Base-by-base conservation (phyloP, 2,113 vertebrate species). In the Macheiramphus alcinus region DNA sequence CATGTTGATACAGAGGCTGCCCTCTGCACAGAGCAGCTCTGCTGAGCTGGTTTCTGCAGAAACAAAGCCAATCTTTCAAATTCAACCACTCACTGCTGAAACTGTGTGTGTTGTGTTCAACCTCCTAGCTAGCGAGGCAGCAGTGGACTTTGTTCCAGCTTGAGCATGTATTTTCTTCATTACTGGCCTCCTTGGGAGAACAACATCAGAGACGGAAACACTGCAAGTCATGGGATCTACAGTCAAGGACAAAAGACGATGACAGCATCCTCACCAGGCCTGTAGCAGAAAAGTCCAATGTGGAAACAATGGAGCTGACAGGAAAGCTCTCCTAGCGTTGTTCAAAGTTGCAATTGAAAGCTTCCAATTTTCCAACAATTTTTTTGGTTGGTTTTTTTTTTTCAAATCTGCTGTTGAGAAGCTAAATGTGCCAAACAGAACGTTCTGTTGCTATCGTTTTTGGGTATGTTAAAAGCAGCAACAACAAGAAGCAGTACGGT, bases 271-370 rank as follows among this genome's bases (percentile, higher is more conserved):
- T 88, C 68, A 71, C 36, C 38, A 91, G 65, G 84, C 86, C 70
- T 67, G 56, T n/a, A 65, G 81, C 52, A 93, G 56, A 68, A 43
- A 89, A 91, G 40, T 76, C 78, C 73, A 82, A 19, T 31, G 43
- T 47, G 42, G n/a, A 53, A 96, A 96, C 80, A 96, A 89, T 88
- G 65, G 76, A 92, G 42, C 75, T 84, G 74, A 79, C 76, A 91
- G 65, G 31, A 91, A 85, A 89, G 23, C 47, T 85, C 56, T 93
- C 32, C 22, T 13, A 71, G 18, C 0, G 5, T 66, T 96, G 50
- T 75, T 93, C 56, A 48, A 86, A 93, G 52, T 20, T 79, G 43
- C 56, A 87, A 53, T 4, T 94, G 78, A 93, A 90, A 87, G 56
- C 52, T 91, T 93, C 76, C 38, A 84, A 94, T 79, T 94, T 81